Evolutionary conservation across 1,140 invertebrate species (phyloP), one percentile per base, ranked within the genome.

Genomic region (Papilio glaucus): DNA sequence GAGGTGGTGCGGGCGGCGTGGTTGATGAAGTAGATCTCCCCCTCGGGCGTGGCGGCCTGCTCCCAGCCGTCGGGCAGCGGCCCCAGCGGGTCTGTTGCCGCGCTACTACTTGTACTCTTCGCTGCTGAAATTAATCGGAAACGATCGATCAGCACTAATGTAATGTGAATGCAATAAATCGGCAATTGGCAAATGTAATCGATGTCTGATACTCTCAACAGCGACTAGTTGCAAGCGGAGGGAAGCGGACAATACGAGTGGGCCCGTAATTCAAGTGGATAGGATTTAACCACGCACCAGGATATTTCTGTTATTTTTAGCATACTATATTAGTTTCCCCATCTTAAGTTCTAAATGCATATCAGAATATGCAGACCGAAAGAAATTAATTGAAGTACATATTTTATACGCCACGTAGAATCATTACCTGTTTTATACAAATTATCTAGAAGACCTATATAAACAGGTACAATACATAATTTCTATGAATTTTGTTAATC

Each of bases 11-110:
- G 96, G 65, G 96, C 96, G 87, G 96, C 96, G 93, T 99, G 98
- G 94, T 99, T 98, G 91, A 99, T 99, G 94, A 98, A 99, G 94
- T 99, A 99, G 72, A 98, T 95, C 93, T 99, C 98, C 76, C 98
- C 98, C 89, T 99, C 98, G 62, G 96, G 95, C 73, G 98, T 99
- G 75, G 96, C 94, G 33, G 98, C 97, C 93, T 99, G 97, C 91
- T 99, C 98, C 98, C 98, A 99, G 76, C 98, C 98, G 71, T 98
- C 97, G 57, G 98, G 98, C 79, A 99, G 94, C 70, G 97, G 96
- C 57, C 97, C 97, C 84, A 98, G 90, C 38, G 94, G 88, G 84
- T 94, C 95, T 72, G 88, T 82, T 74, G 88, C 79, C 78, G 88
- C 87, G 78, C 81, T 91, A 90, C 84, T 92, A 84, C 89, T 93